Base-by-base conservation (phyloP, 1,140 invertebrate genomes). In the Fopius arisanus region DNA sequence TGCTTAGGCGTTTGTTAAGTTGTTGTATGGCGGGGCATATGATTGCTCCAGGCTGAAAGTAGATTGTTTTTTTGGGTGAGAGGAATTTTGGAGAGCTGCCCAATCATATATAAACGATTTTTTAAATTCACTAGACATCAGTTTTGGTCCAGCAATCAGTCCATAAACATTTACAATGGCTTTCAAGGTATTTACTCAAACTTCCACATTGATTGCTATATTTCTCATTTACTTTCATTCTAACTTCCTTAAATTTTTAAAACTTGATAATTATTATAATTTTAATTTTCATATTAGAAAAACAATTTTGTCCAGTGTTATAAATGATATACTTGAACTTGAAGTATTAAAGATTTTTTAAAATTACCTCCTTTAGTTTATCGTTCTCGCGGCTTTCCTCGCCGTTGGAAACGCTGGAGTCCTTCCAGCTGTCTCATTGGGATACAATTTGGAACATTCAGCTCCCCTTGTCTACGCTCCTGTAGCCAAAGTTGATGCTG, bases 341-440 rank as follows among this genome's bases (percentile, higher is more conserved):
- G 12, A 37, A 37, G 33, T 37, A 37, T 10, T 10, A 12, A 37
- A 2, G 9, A 37, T 1, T 10, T 5, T 37, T 37, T 37, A 1
- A 12, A 37, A 37, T 37, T 37, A 37, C 9, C 33, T 1, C 1
- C 43, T 68, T 0, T 33, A 75, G 74, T 67, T 75, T 48, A 23
- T 78, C 76, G 63, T 75, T 37, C 54, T 78, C 67, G 75, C 82
- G 69, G 73, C 80, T 59, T 71, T 79, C 70, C 76, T 76, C 63
- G 79, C 81, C 41, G 72, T 76, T 63, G 79, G 77, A 40, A 78
- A 73, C 69, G 81, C 83, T 72, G 78, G 78, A 66, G 10, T 65
- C 67, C 51, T 43, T 71, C 79, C 72, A 70, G 74, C 41, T 62
- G 74, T 72, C 65, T 62, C 66, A 62, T 29, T 71, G 69, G 62